Conservation (phyloP, 2,888 invertebrate species). For the Monochamus alternatus region DNA sequence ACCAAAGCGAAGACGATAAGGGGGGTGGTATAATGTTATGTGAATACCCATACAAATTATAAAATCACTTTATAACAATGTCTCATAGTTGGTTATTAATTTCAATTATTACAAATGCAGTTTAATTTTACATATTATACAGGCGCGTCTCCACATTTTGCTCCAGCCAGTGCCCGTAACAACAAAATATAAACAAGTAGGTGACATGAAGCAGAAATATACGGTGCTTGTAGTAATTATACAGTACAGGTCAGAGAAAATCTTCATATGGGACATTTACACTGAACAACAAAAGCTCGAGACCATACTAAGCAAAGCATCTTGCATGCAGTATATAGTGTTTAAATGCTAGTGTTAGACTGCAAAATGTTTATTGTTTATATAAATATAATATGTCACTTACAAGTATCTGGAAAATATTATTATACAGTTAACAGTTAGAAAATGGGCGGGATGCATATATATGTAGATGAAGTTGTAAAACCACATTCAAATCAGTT, state of each 20-base stretch:
- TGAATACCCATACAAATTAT: too few species aligned
- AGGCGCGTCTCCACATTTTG: background rate
- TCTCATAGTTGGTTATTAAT: too few species aligned
- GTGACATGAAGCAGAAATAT: constrained; percentile 39
- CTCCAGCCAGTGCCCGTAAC: background rate
- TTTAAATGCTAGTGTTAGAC: constrained; percentile 51
- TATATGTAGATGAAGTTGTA: constrained; percentile 42
- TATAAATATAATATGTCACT: constrained; percentile 36
- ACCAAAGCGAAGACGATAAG: too few species aligned
- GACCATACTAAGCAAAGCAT: constrained; percentile 53
- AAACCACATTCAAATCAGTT: constrained; percentile 31
- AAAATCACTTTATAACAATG: too few species aligned
- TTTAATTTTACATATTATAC: background rate
- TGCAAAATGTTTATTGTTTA: constrained; percentile 50
- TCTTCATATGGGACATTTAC: constrained; percentile 32
- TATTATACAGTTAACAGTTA: constrained; percentile 37
- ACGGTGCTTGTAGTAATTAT: constrained; percentile 34
- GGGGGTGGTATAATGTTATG: too few species aligned
- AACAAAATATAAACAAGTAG: constrained; percentile 33
- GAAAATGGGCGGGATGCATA: constrained; percentile 37
- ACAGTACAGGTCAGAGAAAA: constrained; percentile 16
- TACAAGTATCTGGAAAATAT: constrained; percentile 35
- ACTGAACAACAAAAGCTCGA: constrained; percentile 48
- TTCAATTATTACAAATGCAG: too few species aligned
- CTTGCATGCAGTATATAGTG: constrained; percentile 43